Percentiles rank a stretch among this genome's conserved stretches.
Evolutionary conservation across 2,113 vertebrate species (phyloP).

Genomic region (Poeciliopsis prolifica): DNA sequence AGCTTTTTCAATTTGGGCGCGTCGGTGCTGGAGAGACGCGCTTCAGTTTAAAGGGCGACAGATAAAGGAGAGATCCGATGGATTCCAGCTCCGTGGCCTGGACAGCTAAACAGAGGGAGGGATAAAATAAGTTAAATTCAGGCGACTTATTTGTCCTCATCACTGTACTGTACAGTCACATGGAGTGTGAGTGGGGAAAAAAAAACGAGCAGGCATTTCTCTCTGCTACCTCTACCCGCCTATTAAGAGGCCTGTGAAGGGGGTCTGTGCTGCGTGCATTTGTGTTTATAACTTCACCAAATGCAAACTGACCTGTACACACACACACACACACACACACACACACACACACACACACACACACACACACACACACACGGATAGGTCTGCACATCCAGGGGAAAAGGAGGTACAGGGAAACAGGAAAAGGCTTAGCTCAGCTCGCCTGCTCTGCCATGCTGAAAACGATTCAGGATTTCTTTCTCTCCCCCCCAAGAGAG

Average conservation of each 20-base stretch:
- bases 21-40: slow-evolving; percentile 46
- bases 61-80: slow-evolving; percentile 49
- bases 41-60: slow-evolving; percentile 40
- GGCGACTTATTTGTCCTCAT: slow-evolving; percentile 48
- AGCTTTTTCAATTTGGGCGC: slow-evolving; percentile 87
- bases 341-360: slow-evolving; percentile 7
- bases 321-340: slow-evolving; percentile 24
- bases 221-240: slow-evolving; percentile 63
- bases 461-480: slow-evolving; percentile 60
- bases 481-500: slow-evolving; percentile 21
- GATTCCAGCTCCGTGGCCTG: slow-evolving; percentile 47
- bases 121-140: slow-evolving; percentile 37
- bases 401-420: slow-evolving; percentile 59
- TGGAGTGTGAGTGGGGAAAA: slow-evolving; percentile 38
- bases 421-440: slow-evolving; percentile 85
- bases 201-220: slow-evolving; percentile 65
- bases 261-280: slow-evolving; percentile 55
- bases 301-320: slow-evolving; percentile 41
- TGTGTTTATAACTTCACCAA: slow-evolving; percentile 58
- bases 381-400: slow-evolving; percentile 49
- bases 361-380: slow-evolving; percentile 11
- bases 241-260: slow-evolving; percentile 72
- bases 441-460: slow-evolving; percentile 50
- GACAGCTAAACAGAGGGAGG: slow-evolving; percentile 28
- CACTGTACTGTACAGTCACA: slow-evolving; percentile 34